phyloP scores from a whole-genome alignment of 2,888 invertebrate species.

The Villa cingulata region DNA sequence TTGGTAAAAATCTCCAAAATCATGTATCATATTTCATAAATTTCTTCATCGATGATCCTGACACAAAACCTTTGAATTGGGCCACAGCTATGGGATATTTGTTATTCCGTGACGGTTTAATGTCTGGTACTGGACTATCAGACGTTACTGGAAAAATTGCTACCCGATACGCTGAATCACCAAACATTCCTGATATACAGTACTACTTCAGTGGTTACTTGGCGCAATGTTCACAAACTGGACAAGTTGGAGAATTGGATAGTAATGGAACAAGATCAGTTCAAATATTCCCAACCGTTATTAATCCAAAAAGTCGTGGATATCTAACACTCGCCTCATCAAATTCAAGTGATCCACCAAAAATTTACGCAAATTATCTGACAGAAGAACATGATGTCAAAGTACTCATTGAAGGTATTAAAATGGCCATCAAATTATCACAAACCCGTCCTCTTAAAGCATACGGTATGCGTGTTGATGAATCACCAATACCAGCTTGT shows the following conservation, averaged over 20 bases:
- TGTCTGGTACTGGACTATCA: constrained; percentile 79
- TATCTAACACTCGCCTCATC: constrained; percentile 54
- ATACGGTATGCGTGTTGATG: constrained; percentile 63
- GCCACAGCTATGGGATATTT: constrained; percentile 85
- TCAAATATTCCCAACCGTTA: constrained; percentile 62
- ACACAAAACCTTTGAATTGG: constrained; percentile 75
- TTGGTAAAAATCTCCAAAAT: constrained; percentile 74
- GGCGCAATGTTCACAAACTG: constrained; percentile 73
- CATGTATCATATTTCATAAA: constrained; percentile 68
- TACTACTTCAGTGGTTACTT: constrained; percentile 76
- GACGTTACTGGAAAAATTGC: constrained; percentile 76
- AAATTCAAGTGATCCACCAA: constrained; percentile 69
- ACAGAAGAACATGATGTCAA: constrained; percentile 52
- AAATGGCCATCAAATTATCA: constrained; percentile 56
- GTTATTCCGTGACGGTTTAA: constrained; percentile 67
- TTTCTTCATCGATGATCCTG: constrained; percentile 71
- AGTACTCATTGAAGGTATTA: constrained; percentile 67
- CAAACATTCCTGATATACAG: constrained; percentile 70
- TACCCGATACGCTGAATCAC: constrained; percentile 60
- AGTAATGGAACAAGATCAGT: constrained; percentile 56
- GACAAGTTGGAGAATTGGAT: constrained; percentile 67
- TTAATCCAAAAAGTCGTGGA: constrained; percentile 80
- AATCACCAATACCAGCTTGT: constrained; percentile 59
- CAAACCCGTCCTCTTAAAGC: constrained; percentile 50
- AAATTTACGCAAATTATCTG: constrained; percentile 68